Conservation (phyloP, 2,888 invertebrate species). For the Drosophila koepferae region DNA sequence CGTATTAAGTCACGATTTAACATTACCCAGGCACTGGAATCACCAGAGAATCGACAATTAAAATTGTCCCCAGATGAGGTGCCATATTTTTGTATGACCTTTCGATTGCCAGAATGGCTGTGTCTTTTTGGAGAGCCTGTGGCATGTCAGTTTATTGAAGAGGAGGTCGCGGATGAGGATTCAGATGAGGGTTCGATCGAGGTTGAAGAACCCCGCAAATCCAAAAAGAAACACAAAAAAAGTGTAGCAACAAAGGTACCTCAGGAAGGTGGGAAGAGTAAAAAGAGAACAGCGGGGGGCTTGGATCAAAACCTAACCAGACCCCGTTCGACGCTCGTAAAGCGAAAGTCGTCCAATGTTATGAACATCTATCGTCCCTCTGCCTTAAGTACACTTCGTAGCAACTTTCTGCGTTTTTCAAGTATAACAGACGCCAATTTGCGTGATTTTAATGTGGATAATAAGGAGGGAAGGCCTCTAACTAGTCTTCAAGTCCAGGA, state of each 20-base stretch:
- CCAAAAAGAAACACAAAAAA: background rate
- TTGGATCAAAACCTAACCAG: background rate
- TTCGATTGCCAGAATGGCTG: conserved; percentile 70
- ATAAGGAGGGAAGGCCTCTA: background rate
- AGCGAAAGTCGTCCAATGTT: background rate
- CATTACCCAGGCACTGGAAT: background rate
- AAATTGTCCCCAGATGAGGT: conserved; percentile 39
- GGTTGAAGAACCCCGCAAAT: background rate
- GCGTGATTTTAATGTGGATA: conserved; percentile 28
- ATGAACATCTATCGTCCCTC: conserved; percentile 46
- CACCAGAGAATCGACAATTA: background rate
- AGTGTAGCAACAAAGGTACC: rapidly evolving
- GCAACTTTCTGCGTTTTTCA: rapidly evolving
- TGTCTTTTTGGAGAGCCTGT: conserved; percentile 78
- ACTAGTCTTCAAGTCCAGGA: conserved; percentile 29
- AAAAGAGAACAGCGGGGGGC: background rate
- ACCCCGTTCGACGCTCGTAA: background rate
- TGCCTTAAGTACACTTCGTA: background rate
- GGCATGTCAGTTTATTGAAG: conserved; percentile 76
- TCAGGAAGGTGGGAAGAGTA: background rate
- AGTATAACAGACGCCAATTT: background rate
- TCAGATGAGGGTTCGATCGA: background rate
- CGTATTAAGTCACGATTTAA: background rate
- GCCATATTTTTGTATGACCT: conserved; percentile 71
- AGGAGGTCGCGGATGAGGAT: conserved; percentile 43